Evolutionary conservation across 2,888 invertebrate genomes (phyloP), one percentile per base, ranked within the genome.

Genomic region (Philaethria dido): DNA sequence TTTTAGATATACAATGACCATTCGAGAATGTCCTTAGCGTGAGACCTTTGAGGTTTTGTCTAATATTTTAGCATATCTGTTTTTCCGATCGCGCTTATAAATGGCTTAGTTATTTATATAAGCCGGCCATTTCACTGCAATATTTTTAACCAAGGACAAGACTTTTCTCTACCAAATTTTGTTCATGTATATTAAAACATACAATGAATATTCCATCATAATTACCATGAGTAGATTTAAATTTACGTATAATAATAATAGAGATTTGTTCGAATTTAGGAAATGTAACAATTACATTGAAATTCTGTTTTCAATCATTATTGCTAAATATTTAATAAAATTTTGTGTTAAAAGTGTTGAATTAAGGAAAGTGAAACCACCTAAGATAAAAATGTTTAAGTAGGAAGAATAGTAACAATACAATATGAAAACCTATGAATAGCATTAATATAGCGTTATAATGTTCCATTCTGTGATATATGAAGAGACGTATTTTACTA

Each of bases 81-180:
- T 33, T 59, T 63, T 61, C 63, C 65, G 39, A 71, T 71, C 71
- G 61, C 20, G 61, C 47, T 67, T 69, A 71, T 71, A 69, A 69
- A 65, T 63, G 67, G 44, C 71, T 61, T 61, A 29, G 54, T 65
- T 65, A 64, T 62, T 64, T 48, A 62, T 67, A 63, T 50, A 65
- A 65, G 65, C 60, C 50, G 25, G 36, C 59, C 20, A 63, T 72
- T 72, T 67, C 64, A 62, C 54, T 69, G 66, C 71, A 61, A 66
- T 71, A 69, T 67, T 68, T 71, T 33, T 71, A 60, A 44, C 66
- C 68, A 70, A 72, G 64, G 72, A 66, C 68, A 66, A 63, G 47
- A 29, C 29, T 55, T 65, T 60, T 63, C 42, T 18, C 48, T 20
- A 52, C 52, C 29, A 16, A 52, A 52, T 16, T 11, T 6, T 1